Conservation (phyloP, 1,140 invertebrate species). For the Bombyx mori region DNA sequence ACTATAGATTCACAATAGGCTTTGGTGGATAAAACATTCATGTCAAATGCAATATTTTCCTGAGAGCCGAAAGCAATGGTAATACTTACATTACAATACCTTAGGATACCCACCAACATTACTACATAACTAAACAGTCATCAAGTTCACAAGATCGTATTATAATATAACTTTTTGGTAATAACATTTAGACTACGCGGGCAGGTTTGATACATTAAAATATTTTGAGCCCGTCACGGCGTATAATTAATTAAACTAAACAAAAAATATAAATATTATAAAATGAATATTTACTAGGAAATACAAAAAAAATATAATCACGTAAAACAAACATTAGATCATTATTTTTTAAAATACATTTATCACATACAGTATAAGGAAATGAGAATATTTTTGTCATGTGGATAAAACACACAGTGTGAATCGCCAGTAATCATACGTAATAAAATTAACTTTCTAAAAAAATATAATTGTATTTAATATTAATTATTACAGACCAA, state of each 20-base stretch:
- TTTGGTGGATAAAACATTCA: too few relatives aligned
- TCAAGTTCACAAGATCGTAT: slow-evolving; percentile 16
- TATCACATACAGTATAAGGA: slow-evolving; percentile 37
- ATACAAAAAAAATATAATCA: slow-evolving; percentile 1
- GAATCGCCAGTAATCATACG: slow-evolving; percentile 30
- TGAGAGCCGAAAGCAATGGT: slow-evolving; percentile 30
- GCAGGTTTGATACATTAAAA: slow-evolving; percentile 6
- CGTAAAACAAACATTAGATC: slow-evolving; percentile 6
- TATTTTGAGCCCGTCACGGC: slow-evolving; percentile 10
- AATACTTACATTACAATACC: slow-evolving; percentile 19
- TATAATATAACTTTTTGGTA: slow-evolving; percentile 21
- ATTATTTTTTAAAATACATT: slow-evolving; percentile 32
- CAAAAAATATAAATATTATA: slow-evolving; percentile 1
- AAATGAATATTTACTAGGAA: too few relatives aligned
- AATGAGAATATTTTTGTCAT: slow-evolving; percentile 44
- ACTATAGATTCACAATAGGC: too few relatives aligned
- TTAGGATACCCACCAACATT: slow-evolving; percentile 9
- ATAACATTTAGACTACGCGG: slow-evolving; percentile 5
- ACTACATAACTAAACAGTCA: slow-evolving; percentile 11
- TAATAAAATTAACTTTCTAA: not conserved
- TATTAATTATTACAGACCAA: slow-evolving; percentile 37
- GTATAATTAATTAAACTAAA: slow-evolving; percentile 3
- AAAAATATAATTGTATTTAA: slow-evolving; percentile 21
- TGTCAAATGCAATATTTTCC: too few relatives aligned
- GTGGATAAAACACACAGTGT: slow-evolving; percentile 29